Conservation (phyloP, 1,140 invertebrate genomes). For the Euborellia annulipes region DNA sequence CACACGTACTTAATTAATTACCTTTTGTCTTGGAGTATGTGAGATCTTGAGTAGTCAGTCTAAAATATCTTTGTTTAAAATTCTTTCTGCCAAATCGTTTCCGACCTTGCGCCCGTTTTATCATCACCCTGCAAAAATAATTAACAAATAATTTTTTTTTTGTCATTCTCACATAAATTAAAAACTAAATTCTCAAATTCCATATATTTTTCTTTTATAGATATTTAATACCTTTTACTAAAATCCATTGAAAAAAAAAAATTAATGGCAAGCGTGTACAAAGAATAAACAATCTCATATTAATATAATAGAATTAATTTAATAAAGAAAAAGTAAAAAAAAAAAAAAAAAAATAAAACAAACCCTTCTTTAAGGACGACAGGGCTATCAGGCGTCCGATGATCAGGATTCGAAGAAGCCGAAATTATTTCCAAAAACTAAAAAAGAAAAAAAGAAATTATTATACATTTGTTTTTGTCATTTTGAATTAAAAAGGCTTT, state of each 20-base stretch:
- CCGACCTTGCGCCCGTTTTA: slow-evolving; percentile 70
- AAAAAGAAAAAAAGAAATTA: slow-evolving; percentile 18
- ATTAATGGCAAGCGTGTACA: neutral
- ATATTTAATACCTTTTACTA: neutral
- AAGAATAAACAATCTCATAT: neutral
- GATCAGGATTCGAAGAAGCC: slow-evolving; percentile 37
- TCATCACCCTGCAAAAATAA: slow-evolving; percentile 55
- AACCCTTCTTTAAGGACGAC: slow-evolving; percentile 86
- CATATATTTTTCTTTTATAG: too few species aligned
- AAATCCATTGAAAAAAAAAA: neutral
- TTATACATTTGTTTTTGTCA: neutral
- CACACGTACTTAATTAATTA: too few species aligned
- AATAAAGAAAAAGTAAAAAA: neutral
- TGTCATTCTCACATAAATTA: too few species aligned
- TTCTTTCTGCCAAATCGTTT: slow-evolving; percentile 70
- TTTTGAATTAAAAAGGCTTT: neutral
- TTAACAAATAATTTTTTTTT: slow-evolving; percentile 8
- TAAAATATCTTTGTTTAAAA: slow-evolving; percentile 77
- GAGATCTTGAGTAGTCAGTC: slow-evolving; percentile 67
- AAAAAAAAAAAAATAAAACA: slow-evolving; percentile 22
- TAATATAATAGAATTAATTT: neutral
- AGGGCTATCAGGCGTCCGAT: slow-evolving; percentile 34
- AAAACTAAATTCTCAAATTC: too few species aligned
- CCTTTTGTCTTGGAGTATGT: slow-evolving; percentile 74
- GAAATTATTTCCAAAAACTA: slow-evolving; percentile 83